Percentiles rank a stretch among this genome's conserved stretches.
phyloP scores from a whole-genome alignment of 2,113 vertebrate species.

The Myrmecophaga tridactyla region DNA sequence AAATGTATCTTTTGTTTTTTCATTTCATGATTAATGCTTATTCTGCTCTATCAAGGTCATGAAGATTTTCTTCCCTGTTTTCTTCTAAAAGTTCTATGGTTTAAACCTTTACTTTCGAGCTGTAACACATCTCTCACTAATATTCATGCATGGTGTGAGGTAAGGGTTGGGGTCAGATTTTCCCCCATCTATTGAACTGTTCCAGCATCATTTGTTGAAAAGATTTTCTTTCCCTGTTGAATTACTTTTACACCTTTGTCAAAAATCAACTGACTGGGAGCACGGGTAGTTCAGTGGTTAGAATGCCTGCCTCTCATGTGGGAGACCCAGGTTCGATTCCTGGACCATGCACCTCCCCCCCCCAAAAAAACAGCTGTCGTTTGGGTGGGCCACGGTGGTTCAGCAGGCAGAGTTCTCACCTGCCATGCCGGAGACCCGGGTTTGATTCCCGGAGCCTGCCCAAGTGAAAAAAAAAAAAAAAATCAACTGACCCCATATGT shows the following conservation, averaged over 20 bases:
- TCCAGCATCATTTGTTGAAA: background rate
- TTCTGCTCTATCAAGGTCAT: background rate
- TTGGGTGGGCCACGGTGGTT: too few species aligned
- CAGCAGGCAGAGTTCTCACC: too few species aligned
- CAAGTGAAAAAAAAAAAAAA: too few species aligned
- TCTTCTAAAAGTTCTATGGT: background rate
- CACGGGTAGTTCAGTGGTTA: too few species aligned
- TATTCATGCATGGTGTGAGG: background rate
- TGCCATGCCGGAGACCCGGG: too few species aligned
- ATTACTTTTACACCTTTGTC: background rate
- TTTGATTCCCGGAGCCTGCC: too few species aligned
- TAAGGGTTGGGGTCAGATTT: background rate
- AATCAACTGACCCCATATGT: background rate
- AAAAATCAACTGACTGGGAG: too few species aligned
- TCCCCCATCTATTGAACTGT: background rate
- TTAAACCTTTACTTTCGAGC: slow-evolving; percentile 6
- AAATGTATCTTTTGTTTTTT: background rate
- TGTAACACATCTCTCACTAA: background rate
- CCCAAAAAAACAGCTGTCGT: too few species aligned
- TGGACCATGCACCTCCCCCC: too few species aligned
- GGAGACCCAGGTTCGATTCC: too few species aligned
- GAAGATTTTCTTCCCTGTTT: background rate
- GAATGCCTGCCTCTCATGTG: too few species aligned
- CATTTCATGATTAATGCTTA: background rate
- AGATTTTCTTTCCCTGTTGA: background rate